Percentiles rank a stretch among this genome's conserved stretches.
Evolutionary conservation across 2,888 invertebrate species (phyloP).

Genomic region (Scaptomyza reducta): DNA sequence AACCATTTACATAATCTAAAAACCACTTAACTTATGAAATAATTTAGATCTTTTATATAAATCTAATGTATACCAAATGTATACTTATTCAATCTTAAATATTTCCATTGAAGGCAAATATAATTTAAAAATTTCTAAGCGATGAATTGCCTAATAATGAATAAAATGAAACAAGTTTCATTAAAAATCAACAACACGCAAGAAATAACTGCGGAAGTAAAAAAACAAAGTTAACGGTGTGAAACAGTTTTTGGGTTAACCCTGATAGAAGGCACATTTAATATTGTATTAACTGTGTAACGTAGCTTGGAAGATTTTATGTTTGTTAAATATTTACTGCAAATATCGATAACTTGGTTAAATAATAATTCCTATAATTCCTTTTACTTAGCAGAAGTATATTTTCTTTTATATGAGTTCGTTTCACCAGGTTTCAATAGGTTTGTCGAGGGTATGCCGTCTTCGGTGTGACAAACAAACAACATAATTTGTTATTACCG

Average conservation of each 20-base stretch:
- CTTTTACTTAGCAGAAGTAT: too few species aligned
- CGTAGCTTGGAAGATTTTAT: not conserved
- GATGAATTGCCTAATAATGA: constrained; percentile 9
- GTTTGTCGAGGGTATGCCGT: not conserved
- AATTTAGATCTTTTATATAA: not conserved
- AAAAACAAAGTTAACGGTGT: constrained; percentile 47
- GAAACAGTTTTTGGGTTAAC: constrained; percentile 48
- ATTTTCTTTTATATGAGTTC: too few species aligned
- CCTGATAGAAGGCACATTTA: not conserved
- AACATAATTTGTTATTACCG: not conserved
- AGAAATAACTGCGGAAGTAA: constrained; percentile 70
- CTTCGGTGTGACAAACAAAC: not conserved
- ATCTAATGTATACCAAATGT: not conserved
- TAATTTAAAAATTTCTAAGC: constrained; percentile 3
- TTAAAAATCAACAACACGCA: constrained; percentile 7
- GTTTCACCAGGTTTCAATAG: too few species aligned
- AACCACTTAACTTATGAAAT: not conserved
- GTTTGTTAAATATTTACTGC: too few species aligned
- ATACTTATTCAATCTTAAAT: constrained; percentile 9
- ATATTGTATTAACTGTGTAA: not conserved
- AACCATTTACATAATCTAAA: too few species aligned
- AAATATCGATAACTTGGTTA: too few species aligned
- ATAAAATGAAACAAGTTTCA: constrained; percentile 35
- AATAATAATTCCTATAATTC: too few species aligned
- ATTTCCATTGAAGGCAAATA: constrained; percentile 8